Evolutionary conservation across 1,140 invertebrate genomes (phyloP), one percentile per base, ranked within the genome.

Genomic region (Trichogramma pretiosum): DNA sequence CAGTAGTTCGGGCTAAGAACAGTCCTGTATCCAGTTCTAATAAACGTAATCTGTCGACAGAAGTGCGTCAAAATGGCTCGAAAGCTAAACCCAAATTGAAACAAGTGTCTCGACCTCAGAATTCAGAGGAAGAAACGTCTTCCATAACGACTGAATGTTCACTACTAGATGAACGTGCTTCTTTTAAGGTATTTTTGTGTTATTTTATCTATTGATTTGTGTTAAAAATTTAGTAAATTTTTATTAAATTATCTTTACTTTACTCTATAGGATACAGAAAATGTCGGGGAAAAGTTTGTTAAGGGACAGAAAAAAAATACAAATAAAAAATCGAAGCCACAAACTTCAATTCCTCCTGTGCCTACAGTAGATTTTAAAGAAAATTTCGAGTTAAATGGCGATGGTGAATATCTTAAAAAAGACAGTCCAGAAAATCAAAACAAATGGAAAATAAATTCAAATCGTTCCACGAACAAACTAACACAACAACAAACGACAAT

Each of bases 131-230:
- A 57, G 83, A 85, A 54, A 80, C 79, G 2, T 84, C 81, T 10
- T 84, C 83, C 1, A 84, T 82, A 1, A 85, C 82, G 5, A 84
- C 83, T 10, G 83, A 85, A 57, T 81, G 80, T 53, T 81, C 79
- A 4, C 67, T 73, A 48, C 72, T 78, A 16, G 80, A 83, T 48
- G 74, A 74, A 47, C 46, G 32, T 45, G 33, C 32, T 44, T 47
- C 39, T 14, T 61, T 55, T 19, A 66, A 64, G 56, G 62, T 58
- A 21, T 21, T 24, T 52, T 46, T 30, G n/a, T n/a, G n/a, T n/a
- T n/a, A n/a, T n/a, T n/a, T n/a, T n/a, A n/a, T n/a, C n/a, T n/a
- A n/a, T n/a, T n/a, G n/a, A n/a, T n/a, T n/a, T n/a, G n/a, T n/a
- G n/a, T n/a, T n/a, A n/a, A n/a, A n/a, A n/a, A n/a, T n/a, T n/a